Evolutionary conservation across 2,797 vertebrate genomes (phyloP).

Genomic region (Haliaeetus albicilla): DNA sequence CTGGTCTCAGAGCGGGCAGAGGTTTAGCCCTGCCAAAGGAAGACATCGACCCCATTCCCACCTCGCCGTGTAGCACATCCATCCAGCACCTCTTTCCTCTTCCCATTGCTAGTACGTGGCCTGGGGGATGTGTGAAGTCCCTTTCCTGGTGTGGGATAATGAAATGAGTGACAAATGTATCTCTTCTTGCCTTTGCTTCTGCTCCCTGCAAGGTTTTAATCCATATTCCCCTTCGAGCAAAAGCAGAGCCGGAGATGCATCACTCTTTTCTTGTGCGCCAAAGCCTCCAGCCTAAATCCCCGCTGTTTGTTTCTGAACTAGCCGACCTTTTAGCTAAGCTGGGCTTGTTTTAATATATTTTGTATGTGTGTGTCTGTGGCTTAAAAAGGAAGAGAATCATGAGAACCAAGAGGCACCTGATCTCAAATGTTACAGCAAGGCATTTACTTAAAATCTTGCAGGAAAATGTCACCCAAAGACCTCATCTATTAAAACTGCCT

Average conservation of each 20-base stretch:
- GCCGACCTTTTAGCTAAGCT: slow-evolving; percentile 71
- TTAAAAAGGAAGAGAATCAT: slow-evolving; percentile 42
- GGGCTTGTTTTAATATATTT: slow-evolving; percentile 32
- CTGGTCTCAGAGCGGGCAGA: background rate
- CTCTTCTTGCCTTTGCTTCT: background rate
- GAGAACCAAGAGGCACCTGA: background rate
- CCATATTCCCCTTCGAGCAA: background rate
- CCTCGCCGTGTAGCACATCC: accelerated
- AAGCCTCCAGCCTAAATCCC: slow-evolving; percentile 14
- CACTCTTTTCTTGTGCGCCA: background rate
- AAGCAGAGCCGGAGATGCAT: background rate
- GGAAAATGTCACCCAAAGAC: slow-evolving; percentile 64
- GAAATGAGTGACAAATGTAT: background rate
- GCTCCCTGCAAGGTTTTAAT: background rate
- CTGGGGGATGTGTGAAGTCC: background rate
- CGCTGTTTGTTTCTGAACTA: slow-evolving; percentile 63
- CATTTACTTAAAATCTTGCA: slow-evolving; percentile 65
- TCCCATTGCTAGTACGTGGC: accelerated
- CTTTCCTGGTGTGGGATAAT: background rate
- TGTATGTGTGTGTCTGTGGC: slow-evolving; percentile 44
- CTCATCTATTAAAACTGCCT: background rate
- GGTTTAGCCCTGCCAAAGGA: background rate
- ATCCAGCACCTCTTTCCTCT: background rate
- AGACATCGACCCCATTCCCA: background rate
- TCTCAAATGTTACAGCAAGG: slow-evolving; percentile 71